Percentiles rank a stretch among this genome's conserved stretches.
These are phyloP conservation scores for Lophius piscatorius DNA, from an alignment of 2,113 vertebrate species.

Conservation along the genomic window DNA sequence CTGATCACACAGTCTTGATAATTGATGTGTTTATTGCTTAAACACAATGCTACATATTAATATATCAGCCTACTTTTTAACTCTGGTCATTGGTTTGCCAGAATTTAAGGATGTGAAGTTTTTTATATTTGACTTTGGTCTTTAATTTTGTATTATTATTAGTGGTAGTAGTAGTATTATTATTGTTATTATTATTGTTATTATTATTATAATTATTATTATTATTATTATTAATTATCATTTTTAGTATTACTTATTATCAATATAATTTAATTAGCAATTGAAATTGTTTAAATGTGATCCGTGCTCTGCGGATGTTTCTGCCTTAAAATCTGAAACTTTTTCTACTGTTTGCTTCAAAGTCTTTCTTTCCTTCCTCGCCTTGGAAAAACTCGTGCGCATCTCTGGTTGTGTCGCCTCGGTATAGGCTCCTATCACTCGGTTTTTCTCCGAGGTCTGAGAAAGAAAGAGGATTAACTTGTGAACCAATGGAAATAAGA, in stretches of 20 bases:
- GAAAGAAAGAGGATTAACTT: constrained; percentile 97
- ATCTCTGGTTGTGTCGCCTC: constrained; percentile 53
- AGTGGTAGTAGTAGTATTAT: no score
- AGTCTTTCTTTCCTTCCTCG: neutral
- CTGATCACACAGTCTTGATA: neutral
- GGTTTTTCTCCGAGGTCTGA: constrained; percentile 73
- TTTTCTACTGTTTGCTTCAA: constrained; percentile 20
- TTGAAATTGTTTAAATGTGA: no score
- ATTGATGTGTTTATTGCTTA: neutral
- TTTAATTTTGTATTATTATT: no score
- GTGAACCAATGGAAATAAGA: constrained; percentile 98
- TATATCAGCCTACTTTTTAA: neutral
- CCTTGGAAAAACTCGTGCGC: constrained; percentile 57
- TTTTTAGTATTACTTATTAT: no score
- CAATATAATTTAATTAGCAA: no score
- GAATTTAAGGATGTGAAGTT: neutral
- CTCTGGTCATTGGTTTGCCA: neutral
- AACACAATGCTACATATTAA: neutral
- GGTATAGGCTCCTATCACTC: constrained; percentile 56
- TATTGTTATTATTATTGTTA: no score
- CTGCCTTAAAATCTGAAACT: no score
- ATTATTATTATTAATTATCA: no score
- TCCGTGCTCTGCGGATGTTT: no score
- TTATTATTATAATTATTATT: neutral
- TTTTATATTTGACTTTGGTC: no score